phyloP scores from a whole-genome alignment of 2,113 vertebrate genomes.

The Shinisaurus crocodilurus region DNA sequence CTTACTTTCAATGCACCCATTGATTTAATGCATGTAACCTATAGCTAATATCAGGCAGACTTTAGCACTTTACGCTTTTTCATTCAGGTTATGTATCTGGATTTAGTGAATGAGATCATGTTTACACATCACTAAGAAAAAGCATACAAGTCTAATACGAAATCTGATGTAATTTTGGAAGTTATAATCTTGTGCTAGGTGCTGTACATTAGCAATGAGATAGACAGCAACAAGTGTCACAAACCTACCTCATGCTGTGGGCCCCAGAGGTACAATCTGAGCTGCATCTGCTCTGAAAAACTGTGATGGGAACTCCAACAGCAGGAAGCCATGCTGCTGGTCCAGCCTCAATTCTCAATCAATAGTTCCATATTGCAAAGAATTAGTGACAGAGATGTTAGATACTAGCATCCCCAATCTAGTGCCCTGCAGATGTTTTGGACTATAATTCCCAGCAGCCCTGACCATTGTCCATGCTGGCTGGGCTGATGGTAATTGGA shows the following conservation, averaged over 20 bases:
- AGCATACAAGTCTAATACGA: background rate
- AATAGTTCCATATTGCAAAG: background rate
- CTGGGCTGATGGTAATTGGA: too few relatives aligned
- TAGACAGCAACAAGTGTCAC: background rate
- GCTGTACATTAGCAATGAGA: background rate
- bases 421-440: too few relatives aligned
- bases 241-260: background rate
- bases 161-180: background rate
- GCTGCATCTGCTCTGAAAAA: background rate
- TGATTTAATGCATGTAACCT: constrained; percentile 57
- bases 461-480: too few relatives aligned
- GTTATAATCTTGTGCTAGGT: background rate
- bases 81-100: background rate
- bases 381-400: background rate
- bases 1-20: constrained; percentile 53
- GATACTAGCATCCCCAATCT: background rate
- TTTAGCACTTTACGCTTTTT: constrained; percentile 37
- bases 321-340: background rate
- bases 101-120: constrained; percentile 32
- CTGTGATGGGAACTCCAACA: too few relatives aligned
- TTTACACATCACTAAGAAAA: background rate
- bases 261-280: background rate
- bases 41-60: constrained; percentile 56
- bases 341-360: background rate
- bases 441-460: too few relatives aligned